A percentile compares a stretch with the other conserved stretches of the same genome.
Conservation (phyloP, 2,797 vertebrate species). For the Enteromius argenteus region DNA sequence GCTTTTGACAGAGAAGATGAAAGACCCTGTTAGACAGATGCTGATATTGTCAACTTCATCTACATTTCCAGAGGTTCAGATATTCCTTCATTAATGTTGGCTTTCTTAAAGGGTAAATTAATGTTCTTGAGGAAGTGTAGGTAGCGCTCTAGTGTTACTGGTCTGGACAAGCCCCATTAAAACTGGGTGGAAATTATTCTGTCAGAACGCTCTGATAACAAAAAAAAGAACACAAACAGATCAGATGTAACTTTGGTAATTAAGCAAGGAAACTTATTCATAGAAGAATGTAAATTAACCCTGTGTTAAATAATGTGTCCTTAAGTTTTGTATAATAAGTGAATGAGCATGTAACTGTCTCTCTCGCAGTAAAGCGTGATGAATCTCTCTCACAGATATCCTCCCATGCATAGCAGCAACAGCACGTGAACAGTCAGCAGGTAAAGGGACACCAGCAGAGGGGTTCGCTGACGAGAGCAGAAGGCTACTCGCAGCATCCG, state of each 20-base stretch:
- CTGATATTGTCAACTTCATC: neutral
- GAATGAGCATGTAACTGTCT: neutral
- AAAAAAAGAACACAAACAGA: constrained; percentile 30
- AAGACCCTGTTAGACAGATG: constrained; percentile 49
- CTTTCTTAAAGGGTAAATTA: neutral
- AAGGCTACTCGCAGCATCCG: constrained; percentile 83
- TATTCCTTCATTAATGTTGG: constrained; percentile 1
- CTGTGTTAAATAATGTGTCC: constrained; percentile 14
- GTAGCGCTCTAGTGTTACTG: constrained; percentile 20
- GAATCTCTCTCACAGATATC: constrained; percentile 82
- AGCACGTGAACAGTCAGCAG: constrained; percentile 87
- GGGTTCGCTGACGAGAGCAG: constrained; percentile 85
- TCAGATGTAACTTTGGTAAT: constrained; percentile 54
- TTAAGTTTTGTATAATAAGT: neutral
- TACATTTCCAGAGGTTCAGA: constrained; percentile 1
- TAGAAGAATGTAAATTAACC: constrained; percentile 19
- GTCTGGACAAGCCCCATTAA: constrained; percentile 1
- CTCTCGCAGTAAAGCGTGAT: constrained; percentile 16
- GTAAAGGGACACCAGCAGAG: constrained; percentile 84
- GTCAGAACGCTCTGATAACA: constrained; percentile 19
- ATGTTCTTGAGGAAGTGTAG: constrained; percentile 20
- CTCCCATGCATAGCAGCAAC: constrained; percentile 89
- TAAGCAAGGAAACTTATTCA: constrained; percentile 31
- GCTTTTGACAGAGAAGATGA: constrained; percentile 48
- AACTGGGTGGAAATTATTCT: constrained; percentile 26